Evolutionary conservation across 2,797 vertebrate genomes (phyloP).

Genomic region (Salarias fasciatus): DNA sequence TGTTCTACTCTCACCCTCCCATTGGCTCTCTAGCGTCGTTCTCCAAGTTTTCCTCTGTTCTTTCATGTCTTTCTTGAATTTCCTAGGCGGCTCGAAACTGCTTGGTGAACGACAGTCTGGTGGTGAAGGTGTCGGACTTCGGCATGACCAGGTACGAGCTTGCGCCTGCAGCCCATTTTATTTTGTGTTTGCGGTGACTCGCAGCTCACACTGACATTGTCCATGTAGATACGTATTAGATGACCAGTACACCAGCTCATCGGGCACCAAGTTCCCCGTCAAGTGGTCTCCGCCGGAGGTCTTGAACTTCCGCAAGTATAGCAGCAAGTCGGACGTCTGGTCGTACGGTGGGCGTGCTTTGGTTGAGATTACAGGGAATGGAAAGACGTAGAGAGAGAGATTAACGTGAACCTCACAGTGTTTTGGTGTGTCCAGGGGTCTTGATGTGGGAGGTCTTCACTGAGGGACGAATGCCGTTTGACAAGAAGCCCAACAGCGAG

Average conservation of each 20-base stretch:
- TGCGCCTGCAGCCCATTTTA: rapidly evolving
- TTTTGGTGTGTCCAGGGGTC: constrained; percentile 84
- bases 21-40: no score
- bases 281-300: constrained; percentile 98
- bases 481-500: constrained; percentile 90
- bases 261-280: constrained; percentile 92
- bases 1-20: no score
- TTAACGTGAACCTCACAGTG: no score
- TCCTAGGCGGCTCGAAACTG: constrained; percentile 95
- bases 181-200: no score
- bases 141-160: constrained; percentile 92
- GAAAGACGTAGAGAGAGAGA: no score
- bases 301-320: constrained; percentile 93
- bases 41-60: not conserved
- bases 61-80: not conserved
- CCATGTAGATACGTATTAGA: constrained; percentile 89
- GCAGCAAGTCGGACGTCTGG: constrained; percentile 97
- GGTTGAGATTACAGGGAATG: no score
- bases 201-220: not conserved
- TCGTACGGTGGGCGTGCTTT: constrained; percentile 91
- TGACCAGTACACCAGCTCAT: constrained; percentile 93
- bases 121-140: constrained; percentile 96
- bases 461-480: constrained; percentile 93
- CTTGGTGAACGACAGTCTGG: constrained; percentile 87
- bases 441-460: constrained; percentile 98